Evolutionary conservation across 2,797 vertebrate species (phyloP), one percentile per base, ranked within the genome.

Genomic region (Sebastolobus alascanus): DNA sequence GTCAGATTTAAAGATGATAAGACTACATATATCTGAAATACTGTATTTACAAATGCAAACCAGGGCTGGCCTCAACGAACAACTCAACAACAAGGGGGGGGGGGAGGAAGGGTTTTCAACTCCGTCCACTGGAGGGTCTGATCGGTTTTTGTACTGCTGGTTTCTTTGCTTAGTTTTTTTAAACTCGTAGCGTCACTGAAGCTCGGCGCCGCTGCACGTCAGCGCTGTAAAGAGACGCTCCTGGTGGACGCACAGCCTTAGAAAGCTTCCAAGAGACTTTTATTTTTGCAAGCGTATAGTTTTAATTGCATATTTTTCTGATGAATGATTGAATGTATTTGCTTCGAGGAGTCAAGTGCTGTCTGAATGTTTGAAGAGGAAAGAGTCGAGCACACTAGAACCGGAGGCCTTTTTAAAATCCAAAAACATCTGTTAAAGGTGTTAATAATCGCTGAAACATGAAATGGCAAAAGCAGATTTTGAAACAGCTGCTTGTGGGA

Each of bases 11-110:
- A 90, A 91, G 82, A 91, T 77, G 82, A 90, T 89, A 90, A 84
- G 86, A 91, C 78, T 74, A 92, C 93, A 90, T 94, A 93, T 94
- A 95, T 95, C 90, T 92, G 85, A 92, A 95, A 94, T 90, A 93
- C 93, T 94, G 91, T 95, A 92, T 92, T 93, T 91, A 92, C 91
- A 82, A 89, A 89, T 86, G 93, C 91, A 89, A 66, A 82, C 68
- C 90, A 87, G 92, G 91, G 91, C 81, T 91, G 90, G 90, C 84
- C 92, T 92, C 89, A 90, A 80, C 78, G 25, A 68, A 70, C 50
- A 29, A 31, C 46, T 50, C 46, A 20, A 43, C 50, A 38, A 31
- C 38, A 54, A n/a, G 31, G 43, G 61, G 31, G 59, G 18, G 43
- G 43, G 43, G 25, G n/a, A n/a, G 25, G 25, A 25, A 2, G 71